Evolutionary conservation across 2,888 invertebrate species (phyloP), one percentile per base, ranked within the genome.

Genomic region (Xanthorhoe designata): DNA sequence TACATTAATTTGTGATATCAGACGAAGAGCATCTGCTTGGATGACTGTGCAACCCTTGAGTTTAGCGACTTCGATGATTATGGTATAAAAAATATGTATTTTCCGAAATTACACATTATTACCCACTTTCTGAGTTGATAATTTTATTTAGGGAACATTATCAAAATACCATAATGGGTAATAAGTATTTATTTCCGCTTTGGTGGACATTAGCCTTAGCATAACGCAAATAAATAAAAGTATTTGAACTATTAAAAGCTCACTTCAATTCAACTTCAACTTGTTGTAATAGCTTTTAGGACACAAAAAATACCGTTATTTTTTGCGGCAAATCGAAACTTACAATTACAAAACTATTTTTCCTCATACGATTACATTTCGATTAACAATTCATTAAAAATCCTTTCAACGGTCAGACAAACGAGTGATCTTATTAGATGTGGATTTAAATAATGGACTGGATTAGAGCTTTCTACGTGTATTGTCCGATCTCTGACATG

Each of bases 401-500:
- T 58, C 74, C 64, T 70, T 74, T 66, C 66, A 72, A 65, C 58
- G 66, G 64, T 61, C 72, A 62, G 72, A 74, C 74, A 70, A 69
- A 74, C 72, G 72, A 71, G 68, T 67, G 72, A 55, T 64, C 70
- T 62, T 71, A 72, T 70, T 68, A 67, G 70, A 64, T 71, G 70
- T 72, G 85, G 82, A 77, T 82, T 84, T 85, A 82, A 83, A 86
- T 86, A 86, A 86, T 84, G 83, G 79, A 81, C 74, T 78, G 82
- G 82, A 89, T 89, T 87, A 82, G 78, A 87, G 82, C 84, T 88
- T 88, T 89, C 83, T 84, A 81, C 72, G 63, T 75, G 73, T 76
- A 79, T 77, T 79, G 74, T 74, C 64, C 75, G 86, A 89, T 86
- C 88, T 83, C 72, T 87, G 86, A 83, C 87, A 74, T 77, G 56